Evolutionary conservation across 2,797 vertebrate species (phyloP), one percentile per base, ranked within the genome.

Genomic region (Karalla daura): DNA sequence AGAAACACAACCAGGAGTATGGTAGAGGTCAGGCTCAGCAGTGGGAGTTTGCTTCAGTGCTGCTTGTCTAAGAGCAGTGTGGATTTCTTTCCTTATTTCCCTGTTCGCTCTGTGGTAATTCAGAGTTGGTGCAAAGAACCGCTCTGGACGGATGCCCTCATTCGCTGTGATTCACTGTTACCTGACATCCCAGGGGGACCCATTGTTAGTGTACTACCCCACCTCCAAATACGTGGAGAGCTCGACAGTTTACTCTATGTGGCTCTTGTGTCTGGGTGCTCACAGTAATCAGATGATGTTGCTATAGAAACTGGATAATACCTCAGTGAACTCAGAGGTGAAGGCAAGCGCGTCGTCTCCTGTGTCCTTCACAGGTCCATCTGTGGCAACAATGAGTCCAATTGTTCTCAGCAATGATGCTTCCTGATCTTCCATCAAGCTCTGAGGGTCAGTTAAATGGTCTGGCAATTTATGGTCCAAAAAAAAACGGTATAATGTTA

Each of bases 301-400:
- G 36, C 51, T 49, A 39, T 37, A 40, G 62, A 74, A 77, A 63
- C 70, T 1, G 2, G 8, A 36, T 5, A 4, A 45, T 15, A 28
- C 25, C 49, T 36, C 25, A 36, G 9, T 61, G 10, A 52, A 47
- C 15, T 21, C 11, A 12, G 49, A 27, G 11, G 24, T 27, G 21
- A 69, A 37, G 13, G 11, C 13, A 40, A 54, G 17, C 44, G 30
- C 1, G 1, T 15, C n/a, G 21, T 61, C 25, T 30, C 3, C 44
- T 15, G 15, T 40, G 20, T 44, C 33, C 47, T 50, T 10, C 28
- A 24, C 15, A 40, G 28, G 53, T 51, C 24, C 11, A 0, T 68
- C 20, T 14, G 44, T 7, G 14, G 39, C 35, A 51, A 54, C 63
- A 76, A 41, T 17, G 15, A 43, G 20, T 23, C 14, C 12, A 25